Base-by-base conservation (phyloP, 2,888 invertebrate species). In the Caenorhabditis virilis region DNA sequence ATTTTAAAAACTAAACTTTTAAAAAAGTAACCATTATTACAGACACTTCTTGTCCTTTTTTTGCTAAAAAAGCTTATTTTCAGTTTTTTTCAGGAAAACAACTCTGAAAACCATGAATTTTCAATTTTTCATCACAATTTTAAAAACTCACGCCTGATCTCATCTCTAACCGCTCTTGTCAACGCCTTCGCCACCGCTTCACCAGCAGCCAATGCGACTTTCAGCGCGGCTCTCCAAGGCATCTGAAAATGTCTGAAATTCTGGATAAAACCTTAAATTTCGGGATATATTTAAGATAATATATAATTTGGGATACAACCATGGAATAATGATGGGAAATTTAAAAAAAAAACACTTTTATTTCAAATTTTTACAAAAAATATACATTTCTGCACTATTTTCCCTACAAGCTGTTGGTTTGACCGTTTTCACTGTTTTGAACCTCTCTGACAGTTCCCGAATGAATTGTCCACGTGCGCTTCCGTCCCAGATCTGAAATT, bases 401-500 rank as follows among this genome's bases (percentile, higher is more conserved):
- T 80, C 74, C 22, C 83, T 58, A 64, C 82, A 80, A 4, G 83
- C 78, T 0, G 57, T 58, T 22, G 83, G 83, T 65, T 84, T 84
- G 7, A 83, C 52, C 1, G 66, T 60, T 47, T 63, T 63, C 11
- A 82, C 78, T 2, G 39, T 42, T 6, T 48, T 33, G 47, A 83
- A 83, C 6, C 56, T 30, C 4, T 46, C 48, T 16, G 59, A 47
- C 15, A 83, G 49, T 30, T 81, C 78, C 2, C 39, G 47, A 25
- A 70, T 51, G 18, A 83, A 79, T 0, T 69, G 51, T 6, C 42
- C 33, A 25, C 74, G 59, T 23, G 52, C 65, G 38, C 33, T 42
- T 1, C 83, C 83, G 38, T 83, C 83, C 77, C 79, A 84, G 18
- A 83, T 69, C 73, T 82, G 69, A 11, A 56, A 61, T n/a, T n/a